These are phyloP conservation scores for Sesamia inferens DNA, from an alignment of 2,888 invertebrate species.

Conservation along the genomic window DNA sequence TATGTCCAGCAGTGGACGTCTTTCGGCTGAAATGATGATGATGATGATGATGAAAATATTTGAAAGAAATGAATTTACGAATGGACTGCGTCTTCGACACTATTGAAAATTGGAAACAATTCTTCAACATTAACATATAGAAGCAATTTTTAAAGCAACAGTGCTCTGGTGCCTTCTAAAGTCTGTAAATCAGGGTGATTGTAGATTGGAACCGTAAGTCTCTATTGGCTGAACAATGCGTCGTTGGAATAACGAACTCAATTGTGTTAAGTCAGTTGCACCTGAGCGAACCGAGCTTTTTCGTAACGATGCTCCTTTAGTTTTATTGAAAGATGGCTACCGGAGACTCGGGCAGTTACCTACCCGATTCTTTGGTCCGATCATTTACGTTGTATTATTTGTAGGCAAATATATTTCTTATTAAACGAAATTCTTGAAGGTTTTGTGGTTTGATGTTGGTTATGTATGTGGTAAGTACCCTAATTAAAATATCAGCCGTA, in stretches of 20 bases:
- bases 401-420: not conserved
- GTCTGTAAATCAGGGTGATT: slow-evolving; percentile 78
- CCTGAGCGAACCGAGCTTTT: slow-evolving; percentile 66
- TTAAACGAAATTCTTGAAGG: not conserved
- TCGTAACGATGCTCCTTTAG: slow-evolving; percentile 59
- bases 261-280: slow-evolving; percentile 80
- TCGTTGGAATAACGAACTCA: slow-evolving; percentile 81
- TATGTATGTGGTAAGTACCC: no score
- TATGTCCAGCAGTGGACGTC: no score
- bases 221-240: slow-evolving; percentile 77
- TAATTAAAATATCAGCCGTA: not conserved
- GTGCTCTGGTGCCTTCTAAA: slow-evolving; percentile 68
- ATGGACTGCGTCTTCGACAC: slow-evolving; percentile 1
- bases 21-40: no score
- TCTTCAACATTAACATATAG: slow-evolving; percentile 43
- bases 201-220: slow-evolving; percentile 73
- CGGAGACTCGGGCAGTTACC: slow-evolving; percentile 8
- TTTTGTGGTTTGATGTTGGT: not conserved
- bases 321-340: slow-evolving; percentile 56
- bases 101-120: slow-evolving; percentile 40
- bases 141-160: slow-evolving; percentile 52
- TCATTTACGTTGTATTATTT: slow-evolving; percentile 5
- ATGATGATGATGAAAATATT: no score
- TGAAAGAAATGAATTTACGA: slow-evolving; percentile 17
- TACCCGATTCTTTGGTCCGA: slow-evolving; percentile 1